Base-by-base conservation (phyloP, 2,113 vertebrate genomes). In the Salvator merianae region DNA sequence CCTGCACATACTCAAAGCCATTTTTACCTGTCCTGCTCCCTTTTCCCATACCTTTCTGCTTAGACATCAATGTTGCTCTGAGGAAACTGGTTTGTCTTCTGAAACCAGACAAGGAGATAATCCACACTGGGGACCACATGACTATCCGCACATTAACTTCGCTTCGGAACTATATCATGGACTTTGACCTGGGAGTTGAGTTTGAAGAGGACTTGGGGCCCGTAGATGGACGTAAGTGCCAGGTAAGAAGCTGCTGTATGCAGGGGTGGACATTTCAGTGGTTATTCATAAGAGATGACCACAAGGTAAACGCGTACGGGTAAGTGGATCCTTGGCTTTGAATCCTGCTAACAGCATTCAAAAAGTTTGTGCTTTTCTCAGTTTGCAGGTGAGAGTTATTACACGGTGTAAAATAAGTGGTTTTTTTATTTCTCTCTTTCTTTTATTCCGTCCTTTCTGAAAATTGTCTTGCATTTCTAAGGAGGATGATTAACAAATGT, bases 151-250 rank as follows among this genome's bases (percentile, higher is more conserved):
- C 97, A 0, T 82, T 98, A 91, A 98, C 97, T 87, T 95, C 97
- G 24, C 96, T 99, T 88, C 95, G 93, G 59, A 97, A 97, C 94
- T 98, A 98, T 0, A 62, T 95, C 53, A 96, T 99, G 98, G 97
- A 98, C 83, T 99, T 98, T 81, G 94, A 90, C 2, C 83, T 98
- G 70, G 98, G 97, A 14, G 89, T 97, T 68, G 97, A 98, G 82
- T 99, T 99, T 89, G 97, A 97, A 14, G 98, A 98, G 78, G 97
- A 99, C 66, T 92, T 99, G 73, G 96, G 95, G 0, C 94, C 96
- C 0, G 95, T 99, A 36, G 98, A 98, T 72, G 97, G 97, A 2
- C 95, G 97, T 1, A 97, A 95, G 84, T 98, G 98, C 90, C 97
- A 97, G 97, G 98, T 98, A 87, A 85, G 87, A 28, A 53, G 62